These are phyloP conservation scores for Ardeotis arabs DNA, from an alignment of 2,113 vertebrate genomes.

Conservation along the genomic window DNA sequence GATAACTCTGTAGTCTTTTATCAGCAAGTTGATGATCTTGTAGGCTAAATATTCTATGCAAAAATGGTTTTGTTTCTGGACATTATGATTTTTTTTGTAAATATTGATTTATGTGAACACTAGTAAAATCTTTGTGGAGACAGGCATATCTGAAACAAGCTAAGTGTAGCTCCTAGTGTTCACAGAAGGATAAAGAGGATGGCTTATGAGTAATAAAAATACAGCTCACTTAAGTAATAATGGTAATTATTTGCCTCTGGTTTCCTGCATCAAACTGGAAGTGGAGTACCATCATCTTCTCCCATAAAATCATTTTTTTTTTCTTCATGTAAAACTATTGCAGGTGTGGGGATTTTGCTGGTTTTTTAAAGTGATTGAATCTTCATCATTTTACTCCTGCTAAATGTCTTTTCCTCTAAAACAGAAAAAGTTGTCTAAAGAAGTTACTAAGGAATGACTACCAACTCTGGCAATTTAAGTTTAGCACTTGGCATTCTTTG, in stretches of 20 bases:
- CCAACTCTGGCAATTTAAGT: constrained; percentile 9
- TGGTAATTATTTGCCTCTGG: not conserved
- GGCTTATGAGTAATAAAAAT: not conserved
- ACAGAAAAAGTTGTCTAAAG: not conserved
- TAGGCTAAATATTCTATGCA: not conserved
- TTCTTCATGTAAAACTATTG: not conserved
- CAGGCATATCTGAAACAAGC: not conserved
- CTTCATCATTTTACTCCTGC: not conserved
- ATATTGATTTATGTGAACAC: not conserved
- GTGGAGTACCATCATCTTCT: not conserved
- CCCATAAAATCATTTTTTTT: not conserved
- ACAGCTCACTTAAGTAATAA: not conserved
- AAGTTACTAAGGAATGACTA: not conserved
- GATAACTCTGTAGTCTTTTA: not conserved
- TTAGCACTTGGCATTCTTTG: constrained; percentile 25
- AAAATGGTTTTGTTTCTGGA: not conserved
- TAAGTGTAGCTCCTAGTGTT: not conserved
- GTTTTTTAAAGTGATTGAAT: not conserved
- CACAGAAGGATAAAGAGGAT: not conserved
- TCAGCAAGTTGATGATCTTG: not conserved
- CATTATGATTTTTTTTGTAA: not conserved
- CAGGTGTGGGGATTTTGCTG: not conserved
- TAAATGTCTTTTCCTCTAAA: constrained; percentile 6
- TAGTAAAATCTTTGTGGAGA: not conserved
- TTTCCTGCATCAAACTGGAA: not conserved